phyloP scores from a whole-genome alignment of 2,113 vertebrate species.

The Platichthys flesus region DNA sequence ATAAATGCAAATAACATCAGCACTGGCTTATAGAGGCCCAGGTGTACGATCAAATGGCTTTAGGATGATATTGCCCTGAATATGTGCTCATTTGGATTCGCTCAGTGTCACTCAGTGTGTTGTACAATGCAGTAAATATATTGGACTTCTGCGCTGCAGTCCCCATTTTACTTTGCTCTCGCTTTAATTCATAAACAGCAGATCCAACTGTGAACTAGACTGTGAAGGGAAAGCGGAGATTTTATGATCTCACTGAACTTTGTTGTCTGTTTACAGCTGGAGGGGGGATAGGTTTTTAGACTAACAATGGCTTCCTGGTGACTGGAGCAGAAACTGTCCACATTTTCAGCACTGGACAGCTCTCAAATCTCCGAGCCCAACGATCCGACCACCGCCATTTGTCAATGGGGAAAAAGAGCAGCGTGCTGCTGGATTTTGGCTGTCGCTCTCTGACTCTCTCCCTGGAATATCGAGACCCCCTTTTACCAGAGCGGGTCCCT shows the following conservation, averaged over 20 bases:
- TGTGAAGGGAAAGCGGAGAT: slow-evolving; percentile 20
- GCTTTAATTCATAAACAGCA: slow-evolving; percentile 18
- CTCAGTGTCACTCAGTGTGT: slow-evolving; percentile 2
- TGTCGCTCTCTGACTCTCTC: not conserved
- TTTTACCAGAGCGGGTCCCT: slow-evolving; percentile 14
- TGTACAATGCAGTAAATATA: slow-evolving; percentile 5
- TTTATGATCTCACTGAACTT: slow-evolving; percentile 49
- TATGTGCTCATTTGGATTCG: slow-evolving; percentile 34
- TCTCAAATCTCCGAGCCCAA: slow-evolving; percentile 51
- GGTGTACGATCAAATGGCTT: slow-evolving; percentile 49
- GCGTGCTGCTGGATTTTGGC: slow-evolving; percentile 6
- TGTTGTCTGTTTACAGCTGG: slow-evolving; percentile 36
- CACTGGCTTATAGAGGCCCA: slow-evolving; percentile 26
- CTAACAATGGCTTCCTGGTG: slow-evolving; percentile 40
- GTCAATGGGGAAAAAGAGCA: slow-evolving; percentile 20
- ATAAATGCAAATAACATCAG: slow-evolving; percentile 66
- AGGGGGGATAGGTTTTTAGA: slow-evolving; percentile 11
- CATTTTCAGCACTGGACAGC: slow-evolving; percentile 79
- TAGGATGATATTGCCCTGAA: slow-evolving; percentile 22
- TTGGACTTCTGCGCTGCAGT: slow-evolving; percentile 5
- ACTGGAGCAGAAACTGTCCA: slow-evolving; percentile 31
- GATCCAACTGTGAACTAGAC: slow-evolving; percentile 16
- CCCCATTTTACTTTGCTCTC: not conserved
- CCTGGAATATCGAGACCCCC: slow-evolving; percentile 48
- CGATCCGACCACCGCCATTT: slow-evolving; percentile 18